Evolutionary conservation across 2,888 invertebrate species (phyloP).

Genomic region (Chironomus tentans): DNA sequence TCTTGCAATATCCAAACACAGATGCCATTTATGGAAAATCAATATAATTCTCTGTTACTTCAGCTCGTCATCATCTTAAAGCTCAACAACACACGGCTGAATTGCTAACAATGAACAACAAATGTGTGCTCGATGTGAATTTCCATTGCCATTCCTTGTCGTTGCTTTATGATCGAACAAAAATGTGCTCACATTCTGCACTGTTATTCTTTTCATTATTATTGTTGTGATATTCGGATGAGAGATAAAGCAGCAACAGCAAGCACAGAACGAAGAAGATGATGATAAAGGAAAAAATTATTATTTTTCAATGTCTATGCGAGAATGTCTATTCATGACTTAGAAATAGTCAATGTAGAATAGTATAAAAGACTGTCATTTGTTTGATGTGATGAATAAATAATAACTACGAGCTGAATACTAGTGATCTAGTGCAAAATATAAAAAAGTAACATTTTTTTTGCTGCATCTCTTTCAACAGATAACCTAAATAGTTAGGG

Average conservation of each 20-base stretch:
- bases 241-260: neutral
- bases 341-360: neutral
- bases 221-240: neutral
- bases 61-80: neutral
- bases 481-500: neutral
- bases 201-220: neutral
- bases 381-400: neutral
- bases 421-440: neutral
- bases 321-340: neutral
- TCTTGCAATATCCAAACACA: neutral
- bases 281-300: neutral
- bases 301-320: neutral
- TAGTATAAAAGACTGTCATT: neutral
- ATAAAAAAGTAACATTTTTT: neutral
- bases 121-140: neutral
- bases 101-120: slow-evolving; percentile 5
- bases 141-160: neutral
- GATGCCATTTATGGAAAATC: slow-evolving; percentile 11
- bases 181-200: neutral
- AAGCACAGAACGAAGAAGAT: neutral
- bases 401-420: neutral
- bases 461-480: neutral
- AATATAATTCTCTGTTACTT: neutral
- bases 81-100: neutral
- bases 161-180: neutral